phyloP scores from a whole-genome alignment of 64 coral and sea anemone species.

The Stichodactyla mertensii region DNA sequence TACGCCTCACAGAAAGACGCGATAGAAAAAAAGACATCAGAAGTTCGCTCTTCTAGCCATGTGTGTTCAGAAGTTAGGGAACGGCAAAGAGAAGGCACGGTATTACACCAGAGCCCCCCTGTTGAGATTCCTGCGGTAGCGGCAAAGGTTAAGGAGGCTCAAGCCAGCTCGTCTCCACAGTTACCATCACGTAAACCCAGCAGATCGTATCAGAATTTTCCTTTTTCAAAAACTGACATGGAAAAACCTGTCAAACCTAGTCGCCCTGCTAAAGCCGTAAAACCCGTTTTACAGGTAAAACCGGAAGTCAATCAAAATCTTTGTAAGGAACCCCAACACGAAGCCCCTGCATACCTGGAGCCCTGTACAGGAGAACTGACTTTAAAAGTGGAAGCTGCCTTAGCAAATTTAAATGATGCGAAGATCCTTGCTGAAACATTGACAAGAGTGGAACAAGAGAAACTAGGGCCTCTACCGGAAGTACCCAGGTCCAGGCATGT shows the following conservation, averaged over 20 bases:
- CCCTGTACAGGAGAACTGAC: slow-evolving; percentile 69
- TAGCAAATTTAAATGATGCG: slow-evolving; percentile 84
- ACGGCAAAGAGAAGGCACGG: neutral
- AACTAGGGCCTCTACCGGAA: slow-evolving; percentile 73
- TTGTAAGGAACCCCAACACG: neutral
- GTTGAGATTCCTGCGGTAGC: neutral
- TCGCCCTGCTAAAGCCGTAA: slow-evolving; percentile 57
- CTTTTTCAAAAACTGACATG: slow-evolving; percentile 67
- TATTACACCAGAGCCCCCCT: neutral
- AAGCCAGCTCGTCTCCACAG: slow-evolving; percentile 5
- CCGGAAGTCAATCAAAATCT: neutral
- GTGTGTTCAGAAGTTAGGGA: slow-evolving; percentile 1
- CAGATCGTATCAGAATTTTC: slow-evolving; percentile 74
- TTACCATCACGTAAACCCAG: slow-evolving; percentile 11
- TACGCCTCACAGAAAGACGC: slow-evolving; percentile 17
- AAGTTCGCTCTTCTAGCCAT: neutral
- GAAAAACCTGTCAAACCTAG: slow-evolving; percentile 67
- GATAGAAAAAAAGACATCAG: neutral
- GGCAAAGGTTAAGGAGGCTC: neutral
- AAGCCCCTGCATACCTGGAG: slow-evolving; percentile 69
- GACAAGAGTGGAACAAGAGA: slow-evolving; percentile 85
- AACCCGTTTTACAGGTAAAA: slow-evolving; percentile 37
- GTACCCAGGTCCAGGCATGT: slow-evolving; percentile 73
- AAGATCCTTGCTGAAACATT: slow-evolving; percentile 82
- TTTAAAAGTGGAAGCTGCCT: slow-evolving; percentile 69